phyloP scores from a whole-genome alignment of 2,888 invertebrate species.

The Aricia artaxerxes region DNA sequence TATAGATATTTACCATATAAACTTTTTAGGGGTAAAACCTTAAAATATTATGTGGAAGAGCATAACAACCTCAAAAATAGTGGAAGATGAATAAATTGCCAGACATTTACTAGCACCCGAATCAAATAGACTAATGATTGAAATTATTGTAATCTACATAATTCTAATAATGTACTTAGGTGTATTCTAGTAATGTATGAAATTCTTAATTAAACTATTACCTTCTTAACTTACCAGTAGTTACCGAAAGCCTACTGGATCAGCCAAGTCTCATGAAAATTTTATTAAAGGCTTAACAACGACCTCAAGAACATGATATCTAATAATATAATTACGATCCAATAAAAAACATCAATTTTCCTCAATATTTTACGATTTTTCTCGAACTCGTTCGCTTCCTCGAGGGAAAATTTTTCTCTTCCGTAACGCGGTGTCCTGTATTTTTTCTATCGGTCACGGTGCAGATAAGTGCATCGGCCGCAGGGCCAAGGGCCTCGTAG shows the following conservation, averaged over 20 bases:
- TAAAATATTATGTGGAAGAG: no score
- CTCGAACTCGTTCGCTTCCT: conserved; percentile 15
- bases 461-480: conserved; percentile 62
- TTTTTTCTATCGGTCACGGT: conserved; percentile 47
- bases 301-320: not conserved
- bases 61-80: no score
- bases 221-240: no score
- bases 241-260: no score
- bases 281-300: not conserved
- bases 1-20: no score
- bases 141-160: no score
- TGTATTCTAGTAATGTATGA: no score
- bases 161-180: no score
- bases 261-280: not conserved
- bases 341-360: not conserved
- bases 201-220: no score
- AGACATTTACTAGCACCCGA: no score
- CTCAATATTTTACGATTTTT: conserved; percentile 7
- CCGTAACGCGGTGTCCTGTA: conserved; percentile 33
- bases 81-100: no score
- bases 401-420: conserved; percentile 30
- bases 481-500: conserved; percentile 60
- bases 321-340: not conserved
- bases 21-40: not conserved
- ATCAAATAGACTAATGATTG: no score